Evolutionary conservation across 2,888 invertebrate species (phyloP), one percentile per base, ranked within the genome.

Genomic region (Andrena haemorrhoa): DNA sequence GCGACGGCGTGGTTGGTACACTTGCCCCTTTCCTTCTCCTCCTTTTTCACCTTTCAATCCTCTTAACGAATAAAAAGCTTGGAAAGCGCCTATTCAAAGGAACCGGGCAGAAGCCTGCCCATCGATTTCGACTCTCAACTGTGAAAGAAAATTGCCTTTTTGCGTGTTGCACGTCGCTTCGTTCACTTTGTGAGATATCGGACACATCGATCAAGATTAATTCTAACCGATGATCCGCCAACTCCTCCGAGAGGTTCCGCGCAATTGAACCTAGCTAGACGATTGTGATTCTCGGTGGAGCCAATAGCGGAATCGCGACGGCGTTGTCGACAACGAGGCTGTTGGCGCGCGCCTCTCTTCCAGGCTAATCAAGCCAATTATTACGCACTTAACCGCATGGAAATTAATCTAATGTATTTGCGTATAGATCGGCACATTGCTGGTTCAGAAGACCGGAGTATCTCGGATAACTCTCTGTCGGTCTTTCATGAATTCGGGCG

Each of bases 1-100:
- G 95, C 86, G 93, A 94, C 66, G 94, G 94, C 90, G 90, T 94
- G 91, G 94, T 94, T 89, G 89, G 88, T 88, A 71, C 5, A 41
- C 41, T 51, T 53, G 53, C 53, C 20, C 20, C 10, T 23, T 23
- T 56, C 26, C 23, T 23, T 53, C 12, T 7, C n/a, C 26, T 10
- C 12, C n/a, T 33, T 61, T 10, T 10, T 2, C n/a, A 51, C 51
- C 8, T 20, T 8, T 20, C 20, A 16, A 4, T 41, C 41, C 41
- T 41, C 16, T 41, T 41, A 41, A 16, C 41, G 41, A 41, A 41
- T 41, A 41, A 41, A 16, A 16, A 16, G 41, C 12, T 41, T 41
- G 41, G 16, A 41, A 16, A 41, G 16, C 12, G 41, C 4, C 16
- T 41, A 41, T 5, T 16, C 12, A 41, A 41, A 16, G 41, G 16